phyloP scores from a whole-genome alignment of 2,888 invertebrate species.

The Teleogryllus oceanicus region DNA sequence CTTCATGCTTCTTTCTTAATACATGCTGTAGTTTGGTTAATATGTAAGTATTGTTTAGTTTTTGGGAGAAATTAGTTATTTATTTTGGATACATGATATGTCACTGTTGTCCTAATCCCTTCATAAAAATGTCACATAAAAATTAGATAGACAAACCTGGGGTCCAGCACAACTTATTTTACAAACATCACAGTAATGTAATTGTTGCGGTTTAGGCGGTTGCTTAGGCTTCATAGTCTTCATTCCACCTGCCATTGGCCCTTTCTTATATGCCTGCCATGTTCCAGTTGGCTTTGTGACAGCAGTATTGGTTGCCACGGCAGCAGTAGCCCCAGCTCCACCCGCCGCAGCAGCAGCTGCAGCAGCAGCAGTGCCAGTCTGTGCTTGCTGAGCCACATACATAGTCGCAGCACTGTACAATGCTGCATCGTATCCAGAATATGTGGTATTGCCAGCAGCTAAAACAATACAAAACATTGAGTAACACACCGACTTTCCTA shows the following conservation, averaged over 20 bases:
- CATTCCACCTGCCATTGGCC: constrained; percentile 45
- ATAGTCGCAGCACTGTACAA: constrained; percentile 92
- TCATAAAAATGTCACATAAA: too few species aligned
- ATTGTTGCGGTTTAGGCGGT: constrained; percentile 85
- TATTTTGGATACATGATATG: too few species aligned
- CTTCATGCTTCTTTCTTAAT: too few species aligned
- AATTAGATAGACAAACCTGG: constrained; percentile 54
- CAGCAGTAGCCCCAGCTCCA: constrained; percentile 25
- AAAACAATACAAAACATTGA: constrained; percentile 46
- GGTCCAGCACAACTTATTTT: constrained; percentile 97
- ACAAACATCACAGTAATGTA: constrained; percentile 98
- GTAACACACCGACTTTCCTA: constrained; percentile 33
- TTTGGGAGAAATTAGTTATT: too few species aligned
- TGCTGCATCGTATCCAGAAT: constrained; percentile 90
- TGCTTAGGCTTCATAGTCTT: constrained; percentile 69
- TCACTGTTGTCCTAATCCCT: too few species aligned
- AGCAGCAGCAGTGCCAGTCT: constrained; percentile 42
- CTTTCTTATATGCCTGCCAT: constrained; percentile 62
- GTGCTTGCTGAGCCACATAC: constrained; percentile 81
- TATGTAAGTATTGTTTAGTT: too few species aligned
- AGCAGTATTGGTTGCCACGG: constrained; percentile 42
- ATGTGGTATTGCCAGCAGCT: constrained; percentile 64
- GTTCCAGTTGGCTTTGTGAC: constrained; percentile 47
- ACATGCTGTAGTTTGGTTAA: too few species aligned
- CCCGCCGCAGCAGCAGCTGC: constrained; percentile 26